phyloP scores from a whole-genome alignment of 2,113 vertebrate genomes.

The Tupaia chinensis region DNA sequence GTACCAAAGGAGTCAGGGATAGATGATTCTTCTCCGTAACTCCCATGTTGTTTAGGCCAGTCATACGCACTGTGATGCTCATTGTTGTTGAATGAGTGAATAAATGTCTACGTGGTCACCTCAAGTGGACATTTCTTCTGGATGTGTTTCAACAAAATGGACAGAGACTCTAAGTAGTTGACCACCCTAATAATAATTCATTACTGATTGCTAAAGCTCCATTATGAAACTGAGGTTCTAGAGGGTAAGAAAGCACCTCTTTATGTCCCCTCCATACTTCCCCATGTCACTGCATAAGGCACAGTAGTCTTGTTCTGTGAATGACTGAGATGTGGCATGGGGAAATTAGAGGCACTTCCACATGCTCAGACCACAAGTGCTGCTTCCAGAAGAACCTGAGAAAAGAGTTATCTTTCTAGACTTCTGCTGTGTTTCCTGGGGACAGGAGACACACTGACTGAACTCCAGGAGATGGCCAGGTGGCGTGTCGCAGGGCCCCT shows the following conservation, averaged over 20 bases:
- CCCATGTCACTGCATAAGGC: neutral
- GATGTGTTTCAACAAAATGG: neutral
- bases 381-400: neutral
- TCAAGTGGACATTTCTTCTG: neutral
- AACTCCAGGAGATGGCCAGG: neutral
- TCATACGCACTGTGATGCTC: neutral
- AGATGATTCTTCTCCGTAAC: neutral
- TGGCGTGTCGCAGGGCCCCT: neutral
- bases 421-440: neutral
- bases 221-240: neutral
- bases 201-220: neutral
- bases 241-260: neutral
- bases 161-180: neutral
- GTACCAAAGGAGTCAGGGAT: neutral
- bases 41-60: neutral
- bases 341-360: neutral
- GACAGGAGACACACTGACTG: neutral
- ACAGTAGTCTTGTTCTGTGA: neutral
- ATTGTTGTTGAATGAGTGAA: neutral
- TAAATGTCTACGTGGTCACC: neutral
- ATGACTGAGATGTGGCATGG: neutral
- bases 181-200: neutral
- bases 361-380: neutral
- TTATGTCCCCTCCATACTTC: neutral
- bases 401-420: neutral